These are phyloP conservation scores for Ptiloglossa arizonensis DNA, from an alignment of 1,140 invertebrate genomes.

Conservation along the genomic window DNA sequence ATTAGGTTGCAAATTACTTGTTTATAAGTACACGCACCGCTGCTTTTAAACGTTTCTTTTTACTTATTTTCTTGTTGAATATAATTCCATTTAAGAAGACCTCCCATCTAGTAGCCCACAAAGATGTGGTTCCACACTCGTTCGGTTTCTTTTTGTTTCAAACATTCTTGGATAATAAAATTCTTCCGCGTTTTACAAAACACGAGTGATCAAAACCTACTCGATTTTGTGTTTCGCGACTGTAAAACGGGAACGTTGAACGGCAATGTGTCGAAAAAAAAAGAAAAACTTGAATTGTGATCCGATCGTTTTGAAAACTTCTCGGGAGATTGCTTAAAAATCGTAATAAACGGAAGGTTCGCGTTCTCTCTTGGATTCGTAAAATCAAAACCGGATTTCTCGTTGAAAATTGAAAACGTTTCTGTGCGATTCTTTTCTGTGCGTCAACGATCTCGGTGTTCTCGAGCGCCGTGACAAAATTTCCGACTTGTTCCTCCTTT, in stretches of 20 bases:
- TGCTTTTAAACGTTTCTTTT: no score
- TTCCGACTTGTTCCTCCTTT: neutral
- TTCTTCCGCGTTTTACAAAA: no score
- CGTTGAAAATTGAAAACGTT: neutral
- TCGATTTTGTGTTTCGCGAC: neutral
- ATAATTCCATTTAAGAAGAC: no score
- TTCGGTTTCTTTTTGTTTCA: neutral
- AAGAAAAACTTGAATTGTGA: neutral
- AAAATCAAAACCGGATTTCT: neutral
- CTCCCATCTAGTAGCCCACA: no score
- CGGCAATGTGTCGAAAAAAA: neutral
- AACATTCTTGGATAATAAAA: no score
- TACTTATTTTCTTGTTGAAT: neutral
- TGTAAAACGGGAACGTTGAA: no score
- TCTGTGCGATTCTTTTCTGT: neutral
- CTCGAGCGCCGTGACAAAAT: neutral
- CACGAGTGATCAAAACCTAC: neutral
- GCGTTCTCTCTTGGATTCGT: neutral
- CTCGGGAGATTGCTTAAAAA: neutral
- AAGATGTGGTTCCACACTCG: neutral
- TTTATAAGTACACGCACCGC: no score
- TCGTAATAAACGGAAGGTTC: constrained; percentile 14
- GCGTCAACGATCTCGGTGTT: neutral
- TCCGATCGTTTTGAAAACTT: constrained; percentile 3
- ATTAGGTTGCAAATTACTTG: neutral